phyloP scores from a whole-genome alignment of 2,888 invertebrate species.

The Monoplex corrugatus region DNA sequence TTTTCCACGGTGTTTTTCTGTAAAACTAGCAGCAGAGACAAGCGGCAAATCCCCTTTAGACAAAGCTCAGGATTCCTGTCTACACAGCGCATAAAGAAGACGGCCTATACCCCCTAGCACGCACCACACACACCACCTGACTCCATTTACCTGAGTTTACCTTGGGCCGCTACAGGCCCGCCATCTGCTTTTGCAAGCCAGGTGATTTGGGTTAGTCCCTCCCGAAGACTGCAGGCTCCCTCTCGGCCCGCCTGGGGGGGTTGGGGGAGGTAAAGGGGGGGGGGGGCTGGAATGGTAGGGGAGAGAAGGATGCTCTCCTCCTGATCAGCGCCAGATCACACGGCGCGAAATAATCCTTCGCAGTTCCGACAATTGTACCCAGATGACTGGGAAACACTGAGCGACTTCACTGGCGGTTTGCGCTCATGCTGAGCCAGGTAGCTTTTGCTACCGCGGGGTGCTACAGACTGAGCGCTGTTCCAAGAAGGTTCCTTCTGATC shows the following conservation, averaged over 20 bases:
- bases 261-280: neutral
- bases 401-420: no score
- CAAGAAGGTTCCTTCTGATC: no score
- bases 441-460: no score
- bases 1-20: neutral
- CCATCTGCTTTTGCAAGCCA: constrained; percentile 9
- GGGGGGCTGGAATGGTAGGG: neutral
- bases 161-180: neutral
- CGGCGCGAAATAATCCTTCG: neutral
- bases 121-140: no score
- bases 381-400: neutral
- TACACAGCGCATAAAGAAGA: no score
- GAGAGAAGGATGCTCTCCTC: neutral
- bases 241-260: neutral
- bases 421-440: no score
- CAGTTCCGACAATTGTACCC: neutral
- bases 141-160: neutral
- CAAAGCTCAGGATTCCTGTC: no score
- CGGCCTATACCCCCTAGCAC: no score
- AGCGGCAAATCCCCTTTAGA: neutral
- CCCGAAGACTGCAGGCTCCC: neutral
- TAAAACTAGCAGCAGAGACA: neutral
- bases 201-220: neutral
- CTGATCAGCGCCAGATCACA: constrained; percentile 7
- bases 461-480: no score